These are phyloP conservation scores for Octomys mimax DNA, from an alignment of 2,797 vertebrate genomes.

Conservation along the genomic window DNA sequence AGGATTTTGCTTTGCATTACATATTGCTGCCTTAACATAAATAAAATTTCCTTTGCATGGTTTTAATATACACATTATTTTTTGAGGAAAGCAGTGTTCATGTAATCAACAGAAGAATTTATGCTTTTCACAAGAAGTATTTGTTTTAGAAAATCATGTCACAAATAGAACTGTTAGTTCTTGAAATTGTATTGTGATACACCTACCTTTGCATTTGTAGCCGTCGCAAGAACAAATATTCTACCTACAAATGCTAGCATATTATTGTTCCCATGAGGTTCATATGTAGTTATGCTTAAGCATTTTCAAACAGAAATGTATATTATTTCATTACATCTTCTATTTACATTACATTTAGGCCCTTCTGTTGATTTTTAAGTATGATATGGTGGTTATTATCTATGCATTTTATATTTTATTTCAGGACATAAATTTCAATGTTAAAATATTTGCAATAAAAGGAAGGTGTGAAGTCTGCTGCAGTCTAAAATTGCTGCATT, in stretches of 20 bases:
- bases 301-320: constrained; percentile 33
- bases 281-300: neutral
- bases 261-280: neutral
- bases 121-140: neutral
- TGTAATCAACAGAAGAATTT: neutral
- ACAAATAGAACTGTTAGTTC: no score
- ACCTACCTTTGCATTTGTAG: neutral
- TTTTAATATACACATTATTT: neutral
- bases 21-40: neutral
- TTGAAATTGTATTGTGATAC: neutral
- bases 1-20: neutral
- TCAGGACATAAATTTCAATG: neutral
- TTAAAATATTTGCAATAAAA: constrained; percentile 48
- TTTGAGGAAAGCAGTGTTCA: neutral
- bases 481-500: neutral
- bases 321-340: constrained; percentile 34
- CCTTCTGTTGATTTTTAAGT: neutral
- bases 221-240: neutral
- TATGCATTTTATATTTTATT: constrained; percentile 21
- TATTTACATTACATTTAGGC: neutral
- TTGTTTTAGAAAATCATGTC: constrained; percentile 9
- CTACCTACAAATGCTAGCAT: neutral
- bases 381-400: neutral
- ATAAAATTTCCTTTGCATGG: neutral
- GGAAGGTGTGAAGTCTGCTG: neutral